Percentiles rank a stretch among this genome's conserved stretches.
phyloP scores from a whole-genome alignment of 2,888 invertebrate species.

The Ornithoptera alexandrae region DNA sequence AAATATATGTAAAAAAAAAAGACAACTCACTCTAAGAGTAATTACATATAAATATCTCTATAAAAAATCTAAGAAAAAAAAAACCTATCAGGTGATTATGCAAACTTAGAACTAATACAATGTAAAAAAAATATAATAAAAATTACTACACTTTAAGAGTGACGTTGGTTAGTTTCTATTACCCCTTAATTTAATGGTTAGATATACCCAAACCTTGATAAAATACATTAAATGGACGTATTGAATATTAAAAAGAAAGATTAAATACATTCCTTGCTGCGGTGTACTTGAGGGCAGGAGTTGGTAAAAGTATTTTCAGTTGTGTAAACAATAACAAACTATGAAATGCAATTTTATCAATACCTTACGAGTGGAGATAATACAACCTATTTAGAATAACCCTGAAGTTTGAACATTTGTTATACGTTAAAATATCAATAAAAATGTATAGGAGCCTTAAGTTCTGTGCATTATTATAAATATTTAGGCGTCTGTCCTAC shows the following conservation, averaged over 20 bases:
- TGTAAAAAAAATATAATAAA: constrained; percentile 51
- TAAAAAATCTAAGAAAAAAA: constrained; percentile 32
- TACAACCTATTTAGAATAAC: constrained; percentile 4
- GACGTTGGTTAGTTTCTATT: constrained; percentile 61
- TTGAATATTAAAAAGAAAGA: constrained; percentile 33
- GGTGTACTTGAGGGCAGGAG: constrained; percentile 19
- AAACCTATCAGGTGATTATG: constrained; percentile 58
- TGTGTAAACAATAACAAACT: neutral
- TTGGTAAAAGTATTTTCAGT: neutral
- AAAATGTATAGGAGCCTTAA: neutral
- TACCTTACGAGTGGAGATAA: constrained; percentile 30
- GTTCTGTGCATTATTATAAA: neutral
- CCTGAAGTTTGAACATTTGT: constrained; percentile 11
- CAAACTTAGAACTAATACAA: constrained; percentile 68
- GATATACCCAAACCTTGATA: constrained; percentile 70
- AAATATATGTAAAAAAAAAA: constrained; percentile 38
- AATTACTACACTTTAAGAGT: constrained; percentile 48
- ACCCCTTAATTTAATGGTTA: constrained; percentile 73
- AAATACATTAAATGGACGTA: constrained; percentile 57
- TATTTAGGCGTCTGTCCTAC: neutral
- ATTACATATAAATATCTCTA: constrained; percentile 42
- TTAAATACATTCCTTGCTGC: constrained; percentile 23
- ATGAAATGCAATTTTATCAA: constrained; percentile 30
- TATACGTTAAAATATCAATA: neutral
- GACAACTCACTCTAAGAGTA: constrained; percentile 41